Percentiles rank a stretch among this genome's conserved stretches.
phyloP scores from a whole-genome alignment of 2,113 vertebrate genomes.

The Oncorhynchus mykiss region DNA sequence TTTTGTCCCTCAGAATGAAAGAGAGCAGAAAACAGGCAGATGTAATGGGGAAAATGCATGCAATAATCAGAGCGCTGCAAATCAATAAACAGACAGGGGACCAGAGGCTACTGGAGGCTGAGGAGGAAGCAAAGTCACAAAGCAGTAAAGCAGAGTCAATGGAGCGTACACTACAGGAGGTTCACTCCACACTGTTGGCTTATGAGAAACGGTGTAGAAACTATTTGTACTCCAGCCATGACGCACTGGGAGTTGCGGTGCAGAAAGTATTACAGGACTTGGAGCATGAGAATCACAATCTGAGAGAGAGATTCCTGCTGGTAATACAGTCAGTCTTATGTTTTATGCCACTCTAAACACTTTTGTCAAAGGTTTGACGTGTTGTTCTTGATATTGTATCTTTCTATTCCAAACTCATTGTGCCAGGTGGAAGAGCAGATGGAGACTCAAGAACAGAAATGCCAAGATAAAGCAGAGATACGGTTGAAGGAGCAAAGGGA shows the following conservation, averaged over 20 bases:
- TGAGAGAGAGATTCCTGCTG: conserved; percentile 67
- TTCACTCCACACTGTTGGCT: conserved; percentile 52
- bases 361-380: conserved; percentile 26
- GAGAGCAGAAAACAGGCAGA: conserved; percentile 71
- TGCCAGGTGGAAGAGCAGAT: conserved; percentile 67
- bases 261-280: conserved; percentile 58
- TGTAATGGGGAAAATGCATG: conserved; percentile 72
- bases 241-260: conserved; percentile 52
- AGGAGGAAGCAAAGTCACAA: conserved; percentile 59
- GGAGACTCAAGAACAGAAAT: conserved; percentile 56
- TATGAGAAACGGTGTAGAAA: conserved; percentile 60
- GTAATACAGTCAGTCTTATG: conserved; percentile 59
- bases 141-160: conserved; percentile 64
- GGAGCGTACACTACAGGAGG: conserved; percentile 65
- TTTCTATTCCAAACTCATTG: conserved; percentile 22
- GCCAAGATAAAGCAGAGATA: conserved; percentile 51
- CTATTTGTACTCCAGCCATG: conserved; percentile 37
- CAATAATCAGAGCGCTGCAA: conserved; percentile 73
- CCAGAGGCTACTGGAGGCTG: conserved; percentile 72
- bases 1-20: conserved; percentile 62
- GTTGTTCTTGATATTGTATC: not conserved
- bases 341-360: not conserved
- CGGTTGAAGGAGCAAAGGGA: conserved; percentile 68
- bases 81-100: conserved; percentile 62
- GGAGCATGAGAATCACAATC: conserved; percentile 57